Percentiles rank a stretch among this genome's conserved stretches.
Evolutionary conservation across 2,113 vertebrate species (phyloP).

Genomic region (Camelus dromedarius): DNA sequence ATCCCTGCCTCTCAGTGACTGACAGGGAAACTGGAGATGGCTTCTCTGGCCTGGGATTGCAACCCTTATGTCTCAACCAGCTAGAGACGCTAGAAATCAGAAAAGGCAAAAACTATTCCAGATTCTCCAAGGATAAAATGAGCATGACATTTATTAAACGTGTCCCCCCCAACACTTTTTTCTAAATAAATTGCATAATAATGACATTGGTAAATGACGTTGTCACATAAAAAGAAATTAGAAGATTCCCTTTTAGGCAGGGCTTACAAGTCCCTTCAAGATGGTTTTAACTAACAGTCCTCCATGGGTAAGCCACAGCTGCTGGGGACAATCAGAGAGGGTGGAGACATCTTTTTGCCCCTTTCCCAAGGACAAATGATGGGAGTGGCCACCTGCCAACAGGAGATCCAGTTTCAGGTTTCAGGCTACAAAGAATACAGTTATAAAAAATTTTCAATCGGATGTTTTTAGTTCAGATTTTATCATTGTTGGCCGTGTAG

Average conservation of each 20-base stretch:
- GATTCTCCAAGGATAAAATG: slow-evolving; percentile 3
- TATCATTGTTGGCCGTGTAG: background rate
- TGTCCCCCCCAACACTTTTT: background rate
- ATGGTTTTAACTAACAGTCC: background rate
- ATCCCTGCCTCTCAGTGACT: background rate
- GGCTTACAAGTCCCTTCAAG: background rate
- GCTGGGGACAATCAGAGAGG: background rate
- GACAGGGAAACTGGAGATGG: background rate
- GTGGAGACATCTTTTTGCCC: background rate
- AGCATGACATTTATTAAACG: background rate
- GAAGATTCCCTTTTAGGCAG: background rate
- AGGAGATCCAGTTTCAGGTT: background rate
- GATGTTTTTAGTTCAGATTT: background rate
- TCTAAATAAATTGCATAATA: background rate
- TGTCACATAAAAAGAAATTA: background rate
- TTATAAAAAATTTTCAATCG: background rate
- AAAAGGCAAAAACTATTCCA: background rate
- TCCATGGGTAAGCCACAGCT: background rate
- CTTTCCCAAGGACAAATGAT: background rate
- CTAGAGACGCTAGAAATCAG: background rate
- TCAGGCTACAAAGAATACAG: background rate
- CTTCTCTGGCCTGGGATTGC: background rate
- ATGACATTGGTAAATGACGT: background rate
- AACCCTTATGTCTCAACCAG: background rate
- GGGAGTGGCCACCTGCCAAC: background rate